Percentiles rank a stretch among this genome's conserved stretches.
phyloP scores from a whole-genome alignment of 2,113 vertebrate genomes.

The Lophura nycthemera region DNA sequence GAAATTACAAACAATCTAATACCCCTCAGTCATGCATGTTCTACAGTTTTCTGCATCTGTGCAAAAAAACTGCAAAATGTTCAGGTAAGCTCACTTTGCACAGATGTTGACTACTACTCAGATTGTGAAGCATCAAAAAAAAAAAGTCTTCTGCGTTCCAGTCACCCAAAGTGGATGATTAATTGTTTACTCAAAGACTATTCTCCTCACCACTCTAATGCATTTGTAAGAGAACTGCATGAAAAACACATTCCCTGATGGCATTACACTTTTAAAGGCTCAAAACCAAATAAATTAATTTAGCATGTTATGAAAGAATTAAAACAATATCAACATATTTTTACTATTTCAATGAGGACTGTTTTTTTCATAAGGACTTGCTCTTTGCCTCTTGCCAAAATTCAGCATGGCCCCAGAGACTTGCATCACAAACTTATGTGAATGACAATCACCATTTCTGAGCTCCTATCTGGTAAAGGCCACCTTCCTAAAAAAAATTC shows the following conservation, averaged over 20 bases:
- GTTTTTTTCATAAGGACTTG: conserved; percentile 34
- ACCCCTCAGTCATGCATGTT: not conserved
- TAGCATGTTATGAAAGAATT: conserved; percentile 71
- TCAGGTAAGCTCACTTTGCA: not conserved
- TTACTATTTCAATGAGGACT: conserved; percentile 34
- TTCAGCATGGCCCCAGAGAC: conserved; percentile 31
- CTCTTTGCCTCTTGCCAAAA: conserved; percentile 50
- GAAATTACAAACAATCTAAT: not conserved
- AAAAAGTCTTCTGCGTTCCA: not conserved
- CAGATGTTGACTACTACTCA: not conserved
- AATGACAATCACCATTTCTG: conserved; percentile 24
- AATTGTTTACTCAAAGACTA: conserved; percentile 1
- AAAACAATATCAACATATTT: conserved; percentile 63
- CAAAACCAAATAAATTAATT: conserved; percentile 77
- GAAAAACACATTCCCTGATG: conserved; percentile 74
- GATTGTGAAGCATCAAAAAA: not conserved
- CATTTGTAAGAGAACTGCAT: conserved; percentile 58
- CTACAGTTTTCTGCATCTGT: not conserved
- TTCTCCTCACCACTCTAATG: conserved; percentile 22
- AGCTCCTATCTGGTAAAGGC: not conserved
- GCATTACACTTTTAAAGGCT: conserved; percentile 65
- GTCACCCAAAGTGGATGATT: not conserved
- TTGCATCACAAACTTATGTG: conserved; percentile 34
- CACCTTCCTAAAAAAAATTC: conserved; percentile 38
- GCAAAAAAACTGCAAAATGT: not conserved